A percentile compares a stretch with the other conserved stretches of the same genome.
These are phyloP conservation scores for Cladopsammia gracilis DNA, from an alignment of 64 coral and sea anemone species.

Conservation along the genomic window DNA sequence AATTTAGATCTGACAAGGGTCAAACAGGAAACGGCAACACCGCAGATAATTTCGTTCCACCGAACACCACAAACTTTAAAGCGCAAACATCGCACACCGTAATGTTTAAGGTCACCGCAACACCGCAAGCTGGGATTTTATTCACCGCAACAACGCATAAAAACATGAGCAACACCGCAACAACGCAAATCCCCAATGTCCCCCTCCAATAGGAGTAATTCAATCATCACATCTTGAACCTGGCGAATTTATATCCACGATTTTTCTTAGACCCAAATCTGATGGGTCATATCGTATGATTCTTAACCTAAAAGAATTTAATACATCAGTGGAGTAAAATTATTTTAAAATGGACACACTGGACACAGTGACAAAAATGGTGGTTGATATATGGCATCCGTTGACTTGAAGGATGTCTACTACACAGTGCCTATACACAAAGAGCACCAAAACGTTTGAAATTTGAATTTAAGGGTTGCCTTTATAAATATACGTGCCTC, in stretches of 20 bases:
- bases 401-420: background rate
- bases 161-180: too few relatives aligned
- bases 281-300: conserved; percentile 70
- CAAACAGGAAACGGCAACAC: too few relatives aligned
- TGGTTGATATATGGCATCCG: conserved; percentile 51
- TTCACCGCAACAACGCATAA: too few relatives aligned
- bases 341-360: conserved; percentile 70
- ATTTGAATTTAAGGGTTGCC: conserved; percentile 31
- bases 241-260: conserved; percentile 49
- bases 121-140: too few relatives aligned
- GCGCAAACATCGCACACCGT: too few relatives aligned
- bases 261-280: conserved; percentile 45
- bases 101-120: too few relatives aligned
- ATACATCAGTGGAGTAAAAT: conserved; percentile 49
- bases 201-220: conserved; percentile 36
- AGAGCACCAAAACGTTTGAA: conserved; percentile 45
- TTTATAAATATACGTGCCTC: conserved; percentile 41
- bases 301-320: conserved; percentile 64
- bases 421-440: conserved; percentile 54
- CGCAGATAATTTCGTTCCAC: too few relatives aligned
- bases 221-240: conserved; percentile 4
- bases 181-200: too few relatives aligned
- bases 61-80: too few relatives aligned
- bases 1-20: too few relatives aligned
- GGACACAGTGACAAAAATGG: conserved; percentile 56